Conservation (phyloP, 2,797 vertebrate species). For the Takifugu ocellatus region DNA sequence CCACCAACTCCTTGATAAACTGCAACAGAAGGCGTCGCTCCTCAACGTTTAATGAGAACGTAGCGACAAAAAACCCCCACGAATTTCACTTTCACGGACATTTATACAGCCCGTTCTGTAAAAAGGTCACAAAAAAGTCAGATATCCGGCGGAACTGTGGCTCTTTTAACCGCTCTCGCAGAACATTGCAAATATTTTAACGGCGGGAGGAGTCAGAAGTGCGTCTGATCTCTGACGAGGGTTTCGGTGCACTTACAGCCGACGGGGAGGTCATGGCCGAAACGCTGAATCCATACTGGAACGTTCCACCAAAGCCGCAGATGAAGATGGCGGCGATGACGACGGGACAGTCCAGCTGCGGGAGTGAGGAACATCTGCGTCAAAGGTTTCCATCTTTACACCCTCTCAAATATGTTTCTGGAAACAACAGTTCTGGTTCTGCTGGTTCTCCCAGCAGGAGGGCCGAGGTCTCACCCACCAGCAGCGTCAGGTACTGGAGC, state of each 20-base stretch:
- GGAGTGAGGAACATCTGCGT: neutral
- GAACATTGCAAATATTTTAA: too few relatives aligned
- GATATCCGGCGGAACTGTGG: too few relatives aligned
- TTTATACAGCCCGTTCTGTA: neutral
- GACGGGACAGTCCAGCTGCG: slow-evolving; percentile 70
- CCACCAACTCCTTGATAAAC: slow-evolving; percentile 75
- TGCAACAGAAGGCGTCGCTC: slow-evolving; percentile 24
- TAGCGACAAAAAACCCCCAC: neutral
- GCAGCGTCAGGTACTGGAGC: slow-evolving; percentile 41
- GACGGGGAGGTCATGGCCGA: slow-evolving; percentile 81
- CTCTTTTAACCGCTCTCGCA: too few relatives aligned
- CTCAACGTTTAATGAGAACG: too few relatives aligned
- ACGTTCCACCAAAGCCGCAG: slow-evolving; percentile 79
- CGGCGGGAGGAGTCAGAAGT: too few relatives aligned
- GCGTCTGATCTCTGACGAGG: too few relatives aligned
- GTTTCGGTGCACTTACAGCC: slow-evolving; percentile 61
- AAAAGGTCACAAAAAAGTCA: neutral
- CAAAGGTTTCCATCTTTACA: neutral
- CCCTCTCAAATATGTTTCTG: neutral
- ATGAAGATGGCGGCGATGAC: slow-evolving; percentile 70
- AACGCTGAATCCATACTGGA: slow-evolving; percentile 77
- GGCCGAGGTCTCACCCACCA: slow-evolving; percentile 52
- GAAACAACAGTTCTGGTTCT: too few relatives aligned
- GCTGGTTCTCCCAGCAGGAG: neutral
- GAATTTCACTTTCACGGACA: neutral